Conservation (phyloP, 2,797 vertebrate species). For the Aulostomus chinensis region DNA sequence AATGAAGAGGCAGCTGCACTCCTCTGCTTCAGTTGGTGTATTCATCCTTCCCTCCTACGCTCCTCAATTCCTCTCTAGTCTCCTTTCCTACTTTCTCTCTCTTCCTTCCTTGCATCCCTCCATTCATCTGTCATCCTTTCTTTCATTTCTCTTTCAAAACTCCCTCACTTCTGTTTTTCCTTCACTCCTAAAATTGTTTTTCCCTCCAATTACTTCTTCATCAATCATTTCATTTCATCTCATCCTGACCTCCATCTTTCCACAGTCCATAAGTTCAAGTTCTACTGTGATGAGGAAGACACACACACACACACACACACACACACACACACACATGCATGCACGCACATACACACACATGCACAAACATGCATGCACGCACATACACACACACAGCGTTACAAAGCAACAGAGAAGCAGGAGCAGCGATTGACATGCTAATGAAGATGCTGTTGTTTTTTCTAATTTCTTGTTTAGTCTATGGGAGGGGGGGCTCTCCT, state of each 20-base stretch:
- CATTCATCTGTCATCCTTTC: not conserved
- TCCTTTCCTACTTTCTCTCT: not conserved
- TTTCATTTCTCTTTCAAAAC: not conserved
- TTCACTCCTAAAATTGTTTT: too few relatives aligned
- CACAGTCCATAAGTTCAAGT: too few relatives aligned
- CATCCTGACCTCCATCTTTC: too few relatives aligned
- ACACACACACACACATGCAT: too few relatives aligned
- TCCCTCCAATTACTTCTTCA: too few relatives aligned
- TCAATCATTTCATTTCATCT: too few relatives aligned
- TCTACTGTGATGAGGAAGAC: too few relatives aligned
- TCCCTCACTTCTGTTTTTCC: not conserved
- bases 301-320: too few relatives aligned
- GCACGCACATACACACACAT: too few relatives aligned
- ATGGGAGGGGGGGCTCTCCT: too few relatives aligned
- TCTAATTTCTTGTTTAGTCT: not conserved
- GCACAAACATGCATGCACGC: too few relatives aligned
- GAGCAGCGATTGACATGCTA: not conserved
- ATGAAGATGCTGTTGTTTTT: not conserved
- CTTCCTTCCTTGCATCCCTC: not conserved
- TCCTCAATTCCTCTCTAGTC: not conserved
- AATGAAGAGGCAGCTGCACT: constrained; percentile 67
- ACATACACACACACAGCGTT: not conserved
- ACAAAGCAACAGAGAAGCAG: too few relatives aligned
- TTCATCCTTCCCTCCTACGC: constrained; percentile 1
- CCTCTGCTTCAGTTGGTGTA: constrained; percentile 10